phyloP scores from a whole-genome alignment of 2,113 vertebrate genomes.

The Tyrannus savana region DNA sequence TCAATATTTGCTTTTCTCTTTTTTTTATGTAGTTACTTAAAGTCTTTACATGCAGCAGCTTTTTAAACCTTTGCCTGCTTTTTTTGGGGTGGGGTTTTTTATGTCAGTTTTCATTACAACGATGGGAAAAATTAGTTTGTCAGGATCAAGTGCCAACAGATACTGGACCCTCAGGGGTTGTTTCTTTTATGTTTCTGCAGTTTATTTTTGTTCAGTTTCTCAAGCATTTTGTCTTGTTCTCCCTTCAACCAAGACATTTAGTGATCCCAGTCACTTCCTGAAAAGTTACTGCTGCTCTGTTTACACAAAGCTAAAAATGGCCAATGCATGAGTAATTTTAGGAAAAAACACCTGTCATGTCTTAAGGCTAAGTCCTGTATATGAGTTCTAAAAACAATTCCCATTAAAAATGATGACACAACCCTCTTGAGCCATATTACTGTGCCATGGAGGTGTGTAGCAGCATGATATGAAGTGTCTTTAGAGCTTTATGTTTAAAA shows the following conservation, averaged over 20 bases:
- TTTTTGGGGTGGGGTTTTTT: neutral
- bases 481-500: neutral
- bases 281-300: neutral
- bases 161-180: neutral
- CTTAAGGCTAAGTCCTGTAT: neutral
- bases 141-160: neutral
- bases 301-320: neutral
- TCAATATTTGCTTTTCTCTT: neutral
- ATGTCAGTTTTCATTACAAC: neutral
- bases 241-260: neutral
- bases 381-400: neutral
- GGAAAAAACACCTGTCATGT: neutral
- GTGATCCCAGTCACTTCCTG: neutral
- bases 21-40: neutral
- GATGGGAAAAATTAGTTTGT: neutral
- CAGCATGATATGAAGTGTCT: neutral
- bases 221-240: neutral
- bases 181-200: neutral
- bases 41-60: neutral
- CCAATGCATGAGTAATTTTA: neutral
- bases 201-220: slow-evolving; percentile 17
- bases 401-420: neutral
- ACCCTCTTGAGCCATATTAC: neutral
- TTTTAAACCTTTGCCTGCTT: neutral
- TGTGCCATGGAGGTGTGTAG: neutral